Conservation (phyloP, 2,797 vertebrate genomes). For the Manis javanica region DNA sequence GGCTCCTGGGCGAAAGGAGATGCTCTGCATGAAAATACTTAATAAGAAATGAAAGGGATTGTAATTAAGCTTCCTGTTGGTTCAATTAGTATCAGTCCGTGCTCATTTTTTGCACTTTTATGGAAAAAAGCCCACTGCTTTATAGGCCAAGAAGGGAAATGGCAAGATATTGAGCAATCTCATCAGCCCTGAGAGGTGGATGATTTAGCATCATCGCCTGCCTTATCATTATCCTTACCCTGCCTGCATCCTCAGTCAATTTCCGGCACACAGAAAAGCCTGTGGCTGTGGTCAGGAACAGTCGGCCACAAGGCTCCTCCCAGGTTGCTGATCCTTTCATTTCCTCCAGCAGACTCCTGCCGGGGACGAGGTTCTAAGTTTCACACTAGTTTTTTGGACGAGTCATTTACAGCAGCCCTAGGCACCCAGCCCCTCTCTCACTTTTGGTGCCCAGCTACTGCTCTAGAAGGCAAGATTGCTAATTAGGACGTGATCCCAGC, state of each 20-base stretch:
- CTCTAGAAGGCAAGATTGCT: slow-evolving; percentile 72
- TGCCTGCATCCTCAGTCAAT: slow-evolving; percentile 85
- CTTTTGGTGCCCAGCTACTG: slow-evolving; percentile 73
- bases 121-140: background rate
- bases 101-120: slow-evolving; percentile 32
- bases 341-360: slow-evolving; percentile 88
- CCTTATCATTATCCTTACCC: slow-evolving; percentile 80
- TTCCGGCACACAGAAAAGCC: slow-evolving; percentile 86
- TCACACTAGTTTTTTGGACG: slow-evolving; percentile 83
- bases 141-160: background rate
- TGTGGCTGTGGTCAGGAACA: slow-evolving; percentile 85
- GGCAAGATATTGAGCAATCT: background rate
- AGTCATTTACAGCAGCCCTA: slow-evolving; percentile 83
- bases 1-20: background rate
- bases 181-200: slow-evolving; percentile 51
- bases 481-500: slow-evolving; percentile 78
- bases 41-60: background rate
- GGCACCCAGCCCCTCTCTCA: slow-evolving; percentile 57
- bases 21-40: background rate
- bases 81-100: background rate
- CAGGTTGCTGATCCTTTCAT: slow-evolving; percentile 89
- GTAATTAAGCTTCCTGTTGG: background rate
- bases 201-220: slow-evolving; percentile 86
- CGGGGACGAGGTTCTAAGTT: slow-evolving; percentile 79
- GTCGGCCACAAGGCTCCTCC: slow-evolving; percentile 86